Evolutionary conservation across 2,797 vertebrate species (phyloP).

Genomic region (Bradypus variegatus): DNA sequence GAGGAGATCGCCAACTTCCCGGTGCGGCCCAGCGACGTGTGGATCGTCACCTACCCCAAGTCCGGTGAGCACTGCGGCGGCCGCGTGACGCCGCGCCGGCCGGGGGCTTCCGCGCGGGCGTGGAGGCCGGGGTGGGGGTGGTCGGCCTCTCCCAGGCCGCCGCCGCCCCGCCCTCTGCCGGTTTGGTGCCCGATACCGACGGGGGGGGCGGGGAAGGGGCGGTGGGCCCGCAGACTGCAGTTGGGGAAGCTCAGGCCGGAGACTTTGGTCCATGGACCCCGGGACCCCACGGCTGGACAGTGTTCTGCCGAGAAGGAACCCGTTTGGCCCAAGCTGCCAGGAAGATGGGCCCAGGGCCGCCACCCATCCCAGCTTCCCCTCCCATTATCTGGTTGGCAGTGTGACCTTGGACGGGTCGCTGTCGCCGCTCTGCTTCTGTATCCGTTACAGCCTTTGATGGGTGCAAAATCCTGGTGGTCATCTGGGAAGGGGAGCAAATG

Average conservation of each 20-base stretch:
- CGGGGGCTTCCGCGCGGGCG: not conserved
- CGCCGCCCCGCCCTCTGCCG: not conserved
- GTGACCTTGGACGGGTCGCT: conserved; percentile 50
- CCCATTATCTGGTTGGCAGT: not conserved
- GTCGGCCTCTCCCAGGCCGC: not conserved
- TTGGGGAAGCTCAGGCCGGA: not conserved
- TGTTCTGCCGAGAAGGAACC: not conserved
- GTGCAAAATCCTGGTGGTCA: not conserved
- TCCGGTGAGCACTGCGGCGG: conserved; percentile 79
- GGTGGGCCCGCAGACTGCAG: fast-evolving
- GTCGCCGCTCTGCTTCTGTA: conserved; percentile 12
- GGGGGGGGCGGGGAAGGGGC: not conserved
- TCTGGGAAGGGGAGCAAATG: not conserved
- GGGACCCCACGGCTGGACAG: not conserved
- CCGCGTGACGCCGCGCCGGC: not conserved
- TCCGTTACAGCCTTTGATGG: not conserved
- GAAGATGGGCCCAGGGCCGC: not conserved
- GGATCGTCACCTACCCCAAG: conserved; percentile 98
- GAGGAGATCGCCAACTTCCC: conserved; percentile 95
- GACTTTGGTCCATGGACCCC: not conserved
- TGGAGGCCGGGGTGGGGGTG: not conserved
- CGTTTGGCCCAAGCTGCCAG: not conserved
- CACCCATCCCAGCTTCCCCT: not conserved
- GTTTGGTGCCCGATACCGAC: fast-evolving
- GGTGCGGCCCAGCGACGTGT: conserved; percentile 92